Conservation (phyloP, 2,113 vertebrate genomes). For the Aix galericulata region DNA sequence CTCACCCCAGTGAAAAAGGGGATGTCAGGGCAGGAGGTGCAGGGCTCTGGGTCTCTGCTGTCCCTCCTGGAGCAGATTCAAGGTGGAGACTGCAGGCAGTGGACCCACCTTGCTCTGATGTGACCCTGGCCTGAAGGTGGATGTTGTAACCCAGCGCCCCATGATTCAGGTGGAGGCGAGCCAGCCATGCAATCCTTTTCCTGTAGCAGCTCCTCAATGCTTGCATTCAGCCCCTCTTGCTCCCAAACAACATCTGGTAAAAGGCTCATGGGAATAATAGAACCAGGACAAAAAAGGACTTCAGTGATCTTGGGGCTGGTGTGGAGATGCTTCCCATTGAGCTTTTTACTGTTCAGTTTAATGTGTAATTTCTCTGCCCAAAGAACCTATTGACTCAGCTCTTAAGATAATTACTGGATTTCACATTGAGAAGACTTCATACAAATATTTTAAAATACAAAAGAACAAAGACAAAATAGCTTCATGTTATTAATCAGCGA, state of each 20-base stretch:
- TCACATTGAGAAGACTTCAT: conserved; percentile 35
- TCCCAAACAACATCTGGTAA: not conserved
- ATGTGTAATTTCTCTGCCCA: conserved; percentile 40
- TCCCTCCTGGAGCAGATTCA: not conserved
- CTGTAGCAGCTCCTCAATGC: not conserved
- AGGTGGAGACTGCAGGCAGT: not conserved
- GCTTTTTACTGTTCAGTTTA: not conserved
- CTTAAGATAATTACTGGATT: conserved; percentile 59
- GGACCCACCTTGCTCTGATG: not conserved
- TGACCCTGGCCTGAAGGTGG: not conserved
- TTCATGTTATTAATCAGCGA: conserved; percentile 50
- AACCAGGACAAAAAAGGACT: accelerated
- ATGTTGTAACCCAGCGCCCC: accelerated
- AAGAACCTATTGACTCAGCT: conserved; percentile 57
- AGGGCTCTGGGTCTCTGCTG: not conserved
- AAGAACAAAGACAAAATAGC: conserved; percentile 57
- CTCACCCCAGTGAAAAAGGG: not conserved
- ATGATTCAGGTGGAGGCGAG: not conserved
- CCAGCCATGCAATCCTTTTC: not conserved
- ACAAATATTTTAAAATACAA: conserved; percentile 42
- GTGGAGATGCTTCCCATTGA: not conserved
- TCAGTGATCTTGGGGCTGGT: not conserved
- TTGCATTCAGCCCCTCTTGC: not conserved
- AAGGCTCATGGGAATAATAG: not conserved
- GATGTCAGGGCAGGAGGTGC: not conserved